These are phyloP conservation scores for Cervus canadensis DNA, from an alignment of 2,113 vertebrate genomes.

Conservation along the genomic window DNA sequence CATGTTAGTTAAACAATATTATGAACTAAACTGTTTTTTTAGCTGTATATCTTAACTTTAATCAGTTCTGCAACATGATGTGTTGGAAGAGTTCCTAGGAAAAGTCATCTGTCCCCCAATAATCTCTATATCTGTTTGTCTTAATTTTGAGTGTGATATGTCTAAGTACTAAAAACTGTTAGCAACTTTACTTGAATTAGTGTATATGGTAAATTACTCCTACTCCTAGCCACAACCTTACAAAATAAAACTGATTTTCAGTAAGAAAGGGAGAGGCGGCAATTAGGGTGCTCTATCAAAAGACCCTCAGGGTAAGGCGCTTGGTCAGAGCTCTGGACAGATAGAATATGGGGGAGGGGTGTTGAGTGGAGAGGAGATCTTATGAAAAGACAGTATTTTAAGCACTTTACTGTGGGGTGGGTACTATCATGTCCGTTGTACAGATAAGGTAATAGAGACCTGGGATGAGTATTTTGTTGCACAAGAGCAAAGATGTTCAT, in stretches of 20 bases:
- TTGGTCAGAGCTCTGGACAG: background rate
- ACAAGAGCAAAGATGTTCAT: background rate
- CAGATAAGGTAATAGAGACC: background rate
- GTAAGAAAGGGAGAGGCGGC: background rate
- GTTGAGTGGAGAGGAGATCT: accelerated
- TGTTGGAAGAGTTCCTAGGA: background rate
- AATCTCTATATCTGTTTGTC: background rate
- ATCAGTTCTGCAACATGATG: background rate
- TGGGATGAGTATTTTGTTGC: background rate
- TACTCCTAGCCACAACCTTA: background rate
- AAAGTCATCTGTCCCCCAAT: background rate
- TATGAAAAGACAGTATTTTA: background rate
- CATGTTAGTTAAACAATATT: background rate
- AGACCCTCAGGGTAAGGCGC: accelerated
- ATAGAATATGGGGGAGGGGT: background rate
- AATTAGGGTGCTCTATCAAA: background rate
- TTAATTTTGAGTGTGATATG: background rate
- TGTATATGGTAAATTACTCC: background rate
- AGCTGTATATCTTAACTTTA: background rate
- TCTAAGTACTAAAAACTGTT: background rate
- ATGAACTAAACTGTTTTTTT: background rate
- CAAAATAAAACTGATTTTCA: background rate
- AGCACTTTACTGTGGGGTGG: background rate
- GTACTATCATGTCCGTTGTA: background rate
- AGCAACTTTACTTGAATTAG: background rate